phyloP scores from a whole-genome alignment of 2,797 vertebrate species.

The Dendrocincla tyrannina region DNA sequence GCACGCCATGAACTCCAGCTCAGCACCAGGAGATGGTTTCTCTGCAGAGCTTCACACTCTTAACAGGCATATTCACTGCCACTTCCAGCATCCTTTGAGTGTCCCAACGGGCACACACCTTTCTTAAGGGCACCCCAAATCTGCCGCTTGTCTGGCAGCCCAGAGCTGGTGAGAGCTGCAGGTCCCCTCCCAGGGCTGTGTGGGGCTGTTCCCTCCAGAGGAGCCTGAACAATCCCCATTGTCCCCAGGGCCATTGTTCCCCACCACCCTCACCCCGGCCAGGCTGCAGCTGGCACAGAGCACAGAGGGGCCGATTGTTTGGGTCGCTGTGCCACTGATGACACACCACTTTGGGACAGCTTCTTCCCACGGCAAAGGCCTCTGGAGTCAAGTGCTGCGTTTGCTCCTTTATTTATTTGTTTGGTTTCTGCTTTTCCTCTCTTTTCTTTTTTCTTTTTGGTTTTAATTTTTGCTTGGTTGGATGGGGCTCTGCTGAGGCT shows the following conservation, averaged over 20 bases:
- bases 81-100: neutral
- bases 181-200: neutral
- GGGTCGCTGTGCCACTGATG: neutral
- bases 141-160: neutral
- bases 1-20: neutral
- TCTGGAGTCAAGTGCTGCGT: neutral
- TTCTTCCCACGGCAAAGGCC: slow-evolving; percentile 4
- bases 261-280: neutral
- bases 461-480: neutral
- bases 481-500: neutral
- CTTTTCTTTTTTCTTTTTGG: neutral
- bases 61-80: neutral
- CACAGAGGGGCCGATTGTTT: slow-evolving; percentile 25
- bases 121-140: neutral
- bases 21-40: neutral
- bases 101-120: rapidly evolving
- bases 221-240: neutral
- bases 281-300: neutral
- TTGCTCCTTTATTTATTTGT: neutral
- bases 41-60: neutral
- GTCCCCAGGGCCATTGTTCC: slow-evolving; percentile 18
- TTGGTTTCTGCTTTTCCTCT: neutral
- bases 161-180: neutral
- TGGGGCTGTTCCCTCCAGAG: neutral
- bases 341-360: neutral